Evolutionary conservation across 2,888 invertebrate genomes (phyloP), one percentile per base, ranked within the genome.

Genomic region (Junonia oenone): DNA sequence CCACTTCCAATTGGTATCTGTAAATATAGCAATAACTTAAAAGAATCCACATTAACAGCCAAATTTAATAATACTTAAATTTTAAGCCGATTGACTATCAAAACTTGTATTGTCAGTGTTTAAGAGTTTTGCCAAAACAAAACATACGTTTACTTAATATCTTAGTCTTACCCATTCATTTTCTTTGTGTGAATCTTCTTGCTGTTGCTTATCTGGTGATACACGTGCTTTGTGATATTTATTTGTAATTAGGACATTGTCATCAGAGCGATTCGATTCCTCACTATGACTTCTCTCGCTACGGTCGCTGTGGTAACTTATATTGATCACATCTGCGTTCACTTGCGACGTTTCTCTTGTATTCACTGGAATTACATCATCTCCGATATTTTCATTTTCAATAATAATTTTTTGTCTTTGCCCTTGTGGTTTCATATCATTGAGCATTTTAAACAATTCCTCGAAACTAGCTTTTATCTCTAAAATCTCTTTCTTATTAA

Each of bases 1-100:
- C 90, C 87, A 58, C 80, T 82, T 45, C 91, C 91, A 59, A 91
- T 89, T 47, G 83, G 77, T 19, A 91, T 65, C 91, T 89, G 66
- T 59, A 75, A 45, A 14, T n/a, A n/a, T n/a, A n/a, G n/a, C n/a
- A n/a, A n/a, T n/a, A n/a, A n/a, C n/a, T n/a, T n/a, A n/a, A n/a
- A n/a, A n/a, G n/a, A n/a, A n/a, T n/a, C n/a, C n/a, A n/a, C n/a
- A n/a, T n/a, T n/a, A n/a, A n/a, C n/a, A n/a, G n/a, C n/a, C n/a
- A n/a, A n/a, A n/a, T n/a, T n/a, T n/a, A n/a, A n/a, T n/a, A n/a
- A n/a, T n/a, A n/a, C n/a, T n/a, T n/a, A n/a, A n/a, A n/a, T n/a
- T n/a, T n/a, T n/a, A n/a, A n/a, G n/a, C n/a, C n/a, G n/a, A n/a
- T n/a, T n/a, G n/a, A 8, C 2, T 27, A 8, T 27, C 27, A 8